Conservation (phyloP, 2,797 vertebrate species). For the Pangasius djambal region DNA sequence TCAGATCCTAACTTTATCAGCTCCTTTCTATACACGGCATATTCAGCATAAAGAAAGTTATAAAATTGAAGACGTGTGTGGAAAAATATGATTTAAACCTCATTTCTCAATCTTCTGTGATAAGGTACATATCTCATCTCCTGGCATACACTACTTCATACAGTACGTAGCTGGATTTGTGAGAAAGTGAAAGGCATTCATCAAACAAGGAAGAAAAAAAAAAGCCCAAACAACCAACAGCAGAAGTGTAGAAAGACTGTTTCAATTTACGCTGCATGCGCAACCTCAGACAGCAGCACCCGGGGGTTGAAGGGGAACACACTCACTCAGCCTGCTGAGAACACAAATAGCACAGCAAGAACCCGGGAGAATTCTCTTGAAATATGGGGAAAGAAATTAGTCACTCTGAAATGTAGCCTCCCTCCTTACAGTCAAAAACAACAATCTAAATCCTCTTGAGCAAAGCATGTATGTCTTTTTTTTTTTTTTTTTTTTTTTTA, state of each 20-base stretch:
- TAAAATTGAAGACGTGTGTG: conserved; percentile 42
- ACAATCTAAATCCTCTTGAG: conserved; percentile 26
- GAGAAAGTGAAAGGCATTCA: conserved; percentile 58
- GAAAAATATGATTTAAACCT: conserved; percentile 36
- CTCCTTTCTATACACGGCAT: conserved; percentile 37
- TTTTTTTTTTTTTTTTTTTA: background rate
- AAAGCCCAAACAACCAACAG: background rate
- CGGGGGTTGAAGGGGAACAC: conserved; percentile 48
- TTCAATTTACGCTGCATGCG: conserved; percentile 23
- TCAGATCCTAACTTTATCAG: conserved; percentile 30
- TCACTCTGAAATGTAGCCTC: conserved; percentile 44
- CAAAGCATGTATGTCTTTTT: conserved; percentile 22
- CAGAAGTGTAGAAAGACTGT: conserved; percentile 8
- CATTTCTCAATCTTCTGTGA: conserved; percentile 20
- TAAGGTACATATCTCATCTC: conserved; percentile 25
- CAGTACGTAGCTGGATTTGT: conserved; percentile 42
- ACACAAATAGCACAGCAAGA: conserved; percentile 62
- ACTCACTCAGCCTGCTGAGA: conserved; percentile 78
- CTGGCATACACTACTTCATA: conserved; percentile 34
- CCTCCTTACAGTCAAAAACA: conserved; percentile 29
- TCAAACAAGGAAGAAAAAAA: conserved; percentile 30
- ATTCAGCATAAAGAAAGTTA: conserved; percentile 48
- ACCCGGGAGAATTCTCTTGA: conserved; percentile 56
- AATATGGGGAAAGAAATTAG: conserved; percentile 40
- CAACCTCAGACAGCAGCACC: conserved; percentile 30